Percentiles rank a stretch among this genome's conserved stretches.
These are phyloP conservation scores for Drosophila arizonae DNA, from an alignment of 1,140 invertebrate species.

Conservation along the genomic window DNA sequence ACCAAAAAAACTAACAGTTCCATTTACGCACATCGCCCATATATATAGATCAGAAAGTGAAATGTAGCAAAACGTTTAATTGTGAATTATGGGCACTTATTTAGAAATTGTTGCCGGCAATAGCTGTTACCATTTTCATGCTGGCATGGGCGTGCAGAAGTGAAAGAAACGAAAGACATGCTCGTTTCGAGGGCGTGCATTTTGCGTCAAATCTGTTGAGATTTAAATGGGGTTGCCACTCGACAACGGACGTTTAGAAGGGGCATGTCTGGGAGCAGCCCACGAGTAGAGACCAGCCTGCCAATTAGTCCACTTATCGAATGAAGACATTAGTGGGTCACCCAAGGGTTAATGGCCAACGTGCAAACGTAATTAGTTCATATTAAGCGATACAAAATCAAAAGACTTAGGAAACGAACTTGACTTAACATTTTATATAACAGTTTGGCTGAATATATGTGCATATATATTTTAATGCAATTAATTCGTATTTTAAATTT, in stretches of 20 bases:
- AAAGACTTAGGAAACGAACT: slow-evolving; percentile 67
- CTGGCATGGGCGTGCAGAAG: background rate
- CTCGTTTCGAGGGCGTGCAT: slow-evolving; percentile 8
- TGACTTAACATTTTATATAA: background rate
- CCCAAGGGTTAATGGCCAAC: slow-evolving; percentile 32
- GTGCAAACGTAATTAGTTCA: slow-evolving; percentile 27
- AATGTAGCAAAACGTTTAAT: slow-evolving; percentile 27
- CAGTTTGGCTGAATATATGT: no score
- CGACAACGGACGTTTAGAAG: slow-evolving; percentile 4
- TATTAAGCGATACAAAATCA: background rate
- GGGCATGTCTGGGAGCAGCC: slow-evolving; percentile 4
- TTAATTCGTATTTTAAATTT: background rate
- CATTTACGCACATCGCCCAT: background rate
- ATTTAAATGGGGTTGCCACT: slow-evolving; percentile 10
- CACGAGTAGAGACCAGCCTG: slow-evolving; percentile 6
- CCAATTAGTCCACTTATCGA: slow-evolving; percentile 21
- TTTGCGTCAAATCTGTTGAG: slow-evolving; percentile 28
- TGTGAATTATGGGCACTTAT: slow-evolving; percentile 27
- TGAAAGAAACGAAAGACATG: slow-evolving; percentile 11
- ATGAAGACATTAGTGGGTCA: slow-evolving; percentile 49
- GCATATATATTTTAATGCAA: background rate
- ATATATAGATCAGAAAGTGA: slow-evolving; percentile 21
- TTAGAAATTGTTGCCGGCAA: slow-evolving; percentile 8
- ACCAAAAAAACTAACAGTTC: no score
- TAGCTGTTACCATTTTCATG: background rate